phyloP scores from a whole-genome alignment of 2,797 vertebrate species.

The Lepilemur septentrionalis region DNA sequence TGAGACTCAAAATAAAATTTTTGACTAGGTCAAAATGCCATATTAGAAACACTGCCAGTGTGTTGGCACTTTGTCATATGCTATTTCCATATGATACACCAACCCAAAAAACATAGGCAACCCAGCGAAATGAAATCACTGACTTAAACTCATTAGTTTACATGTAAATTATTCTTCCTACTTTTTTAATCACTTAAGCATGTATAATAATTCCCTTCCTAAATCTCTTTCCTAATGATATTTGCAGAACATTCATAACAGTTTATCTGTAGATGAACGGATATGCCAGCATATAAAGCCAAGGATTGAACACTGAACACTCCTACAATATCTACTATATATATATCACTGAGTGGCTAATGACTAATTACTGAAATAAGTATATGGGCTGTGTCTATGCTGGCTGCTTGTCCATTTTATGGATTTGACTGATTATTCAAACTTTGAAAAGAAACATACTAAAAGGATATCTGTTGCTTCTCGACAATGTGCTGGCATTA shows the following conservation, averaged over 20 bases:
- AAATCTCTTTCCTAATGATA: not conserved
- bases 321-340: not conserved
- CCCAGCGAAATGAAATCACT: not conserved
- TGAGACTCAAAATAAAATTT: not conserved
- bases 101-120: not conserved
- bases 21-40: not conserved
- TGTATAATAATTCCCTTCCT: not conserved
- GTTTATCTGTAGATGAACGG: not conserved
- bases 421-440: not conserved
- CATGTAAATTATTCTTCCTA: not conserved
- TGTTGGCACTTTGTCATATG: not conserved
- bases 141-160: slow-evolving; percentile 42
- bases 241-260: not conserved
- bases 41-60: not conserved
- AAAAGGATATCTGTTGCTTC: not conserved
- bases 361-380: not conserved
- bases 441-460: not conserved
- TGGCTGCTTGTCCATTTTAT: not conserved
- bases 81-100: not conserved
- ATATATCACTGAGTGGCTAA: not conserved
- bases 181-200: not conserved
- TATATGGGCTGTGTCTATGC: not conserved
- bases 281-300: not conserved
- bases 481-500: not conserved
- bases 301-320: not conserved